Evolutionary conservation across 1,140 invertebrate genomes (phyloP).

Genomic region (Drosophila ercepeae): DNA sequence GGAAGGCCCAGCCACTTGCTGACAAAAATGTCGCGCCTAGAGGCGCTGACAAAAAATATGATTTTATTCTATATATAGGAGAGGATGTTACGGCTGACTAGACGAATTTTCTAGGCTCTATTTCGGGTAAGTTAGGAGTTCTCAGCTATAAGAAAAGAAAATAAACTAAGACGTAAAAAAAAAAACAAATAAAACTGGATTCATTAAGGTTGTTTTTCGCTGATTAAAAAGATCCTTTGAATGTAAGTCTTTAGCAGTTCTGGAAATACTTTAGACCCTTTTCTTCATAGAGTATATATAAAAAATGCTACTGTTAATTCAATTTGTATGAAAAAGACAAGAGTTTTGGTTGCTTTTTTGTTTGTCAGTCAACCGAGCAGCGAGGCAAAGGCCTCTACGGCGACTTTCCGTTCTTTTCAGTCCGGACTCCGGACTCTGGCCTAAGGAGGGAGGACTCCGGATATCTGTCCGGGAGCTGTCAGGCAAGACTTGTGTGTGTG

Average conservation of each 20-base stretch:
- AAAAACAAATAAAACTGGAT: neutral
- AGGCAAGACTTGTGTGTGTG: constrained; percentile 35
- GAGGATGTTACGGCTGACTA: neutral
- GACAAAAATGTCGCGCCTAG: constrained; percentile 68
- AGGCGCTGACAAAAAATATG: constrained; percentile 53
- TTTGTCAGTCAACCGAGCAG: constrained; percentile 49
- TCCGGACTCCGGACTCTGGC: constrained; percentile 5
- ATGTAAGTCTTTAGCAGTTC: too few relatives aligned
- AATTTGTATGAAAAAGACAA: constrained; percentile 51
- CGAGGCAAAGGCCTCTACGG: constrained; percentile 40
- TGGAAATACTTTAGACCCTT: neutral
- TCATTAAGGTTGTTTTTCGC: neutral
- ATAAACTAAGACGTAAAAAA: neutral
- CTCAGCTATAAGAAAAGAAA: too few relatives aligned
- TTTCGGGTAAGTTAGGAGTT: neutral
- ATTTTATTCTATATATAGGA: constrained; percentile 12
- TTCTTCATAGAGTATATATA: constrained; percentile 8
- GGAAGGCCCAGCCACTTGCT: constrained; percentile 51
- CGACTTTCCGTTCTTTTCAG: constrained; percentile 35
- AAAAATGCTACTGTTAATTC: constrained; percentile 47
- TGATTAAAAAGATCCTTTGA: too few relatives aligned
- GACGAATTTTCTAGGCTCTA: constrained; percentile 33
- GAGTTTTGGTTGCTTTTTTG: constrained; percentile 28
- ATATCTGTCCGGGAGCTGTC: constrained; percentile 61
- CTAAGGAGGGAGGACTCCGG: constrained; percentile 7